A percentile compares a stretch with the other conserved stretches of the same genome.
These are phyloP conservation scores for Ranitomeya imitator DNA, from an alignment of 2,113 vertebrate genomes.

Conservation along the genomic window DNA sequence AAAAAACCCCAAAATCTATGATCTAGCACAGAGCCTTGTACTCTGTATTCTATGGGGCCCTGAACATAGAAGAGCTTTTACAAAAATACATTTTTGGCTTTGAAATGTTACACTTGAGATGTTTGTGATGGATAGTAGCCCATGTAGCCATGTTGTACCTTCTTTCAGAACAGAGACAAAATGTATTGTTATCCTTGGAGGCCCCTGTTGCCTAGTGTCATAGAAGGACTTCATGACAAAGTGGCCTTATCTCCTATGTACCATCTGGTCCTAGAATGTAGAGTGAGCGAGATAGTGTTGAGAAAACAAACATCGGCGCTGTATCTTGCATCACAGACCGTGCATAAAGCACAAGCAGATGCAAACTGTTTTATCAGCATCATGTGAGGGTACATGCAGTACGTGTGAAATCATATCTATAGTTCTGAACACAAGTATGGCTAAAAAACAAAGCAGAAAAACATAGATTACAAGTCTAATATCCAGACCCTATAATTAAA, in stretches of 20 bases:
- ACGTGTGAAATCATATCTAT: neutral
- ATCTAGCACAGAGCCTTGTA: neutral
- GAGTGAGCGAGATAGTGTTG: conserved; percentile 20
- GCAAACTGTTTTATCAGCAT: neutral
- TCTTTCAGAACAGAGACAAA: neutral
- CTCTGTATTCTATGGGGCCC: neutral
- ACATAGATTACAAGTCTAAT: neutral
- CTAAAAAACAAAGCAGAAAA: neutral
- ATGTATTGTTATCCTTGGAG: conserved; percentile 16
- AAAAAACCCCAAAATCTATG: too few species aligned
- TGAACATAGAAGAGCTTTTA: neutral
- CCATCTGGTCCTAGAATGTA: conserved; percentile 32
- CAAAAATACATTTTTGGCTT: neutral
- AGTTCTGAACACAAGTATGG: neutral
- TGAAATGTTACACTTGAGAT: neutral
- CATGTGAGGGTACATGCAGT: neutral
- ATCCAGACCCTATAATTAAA: too few species aligned
- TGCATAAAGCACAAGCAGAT: neutral
- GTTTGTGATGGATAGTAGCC: neutral
- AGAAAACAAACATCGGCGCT: neutral
- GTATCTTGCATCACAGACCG: neutral
- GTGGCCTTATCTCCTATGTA: conserved; percentile 22
- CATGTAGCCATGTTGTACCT: neutral
- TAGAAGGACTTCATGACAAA: neutral
- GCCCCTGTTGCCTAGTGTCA: conserved; percentile 3